Conservation (phyloP, 53 echinoderm and acorn worm genomes). For the Astropecten irregularis region DNA sequence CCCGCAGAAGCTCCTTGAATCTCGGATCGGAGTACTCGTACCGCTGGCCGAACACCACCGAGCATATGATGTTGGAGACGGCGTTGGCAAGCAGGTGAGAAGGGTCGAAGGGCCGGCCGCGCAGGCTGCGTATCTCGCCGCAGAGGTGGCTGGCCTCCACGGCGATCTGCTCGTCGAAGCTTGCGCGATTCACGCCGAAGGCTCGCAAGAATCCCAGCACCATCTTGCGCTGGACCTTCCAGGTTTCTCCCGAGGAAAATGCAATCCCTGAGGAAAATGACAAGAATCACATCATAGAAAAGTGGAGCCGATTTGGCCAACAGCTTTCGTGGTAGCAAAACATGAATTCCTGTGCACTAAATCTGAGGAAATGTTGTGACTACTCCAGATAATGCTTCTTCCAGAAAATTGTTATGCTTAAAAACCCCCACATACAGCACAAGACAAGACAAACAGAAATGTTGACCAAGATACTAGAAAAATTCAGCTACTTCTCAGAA, state of each 20-base stretch:
- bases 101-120: constrained; percentile 58
- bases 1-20: constrained; percentile 41
- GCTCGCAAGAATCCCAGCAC: constrained; percentile 55
- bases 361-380: no score
- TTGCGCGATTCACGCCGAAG: constrained; percentile 60
- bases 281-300: no score
- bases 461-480: no score
- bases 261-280: constrained; percentile 50
- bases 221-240: constrained; percentile 70
- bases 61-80: constrained; percentile 71
- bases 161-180: constrained; percentile 61
- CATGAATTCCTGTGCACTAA: no score
- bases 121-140: background rate
- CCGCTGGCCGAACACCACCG: constrained; percentile 56
- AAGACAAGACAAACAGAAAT: no score
- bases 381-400: no score
- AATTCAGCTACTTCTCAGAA: no score
- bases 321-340: no score
- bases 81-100: constrained; percentile 30
- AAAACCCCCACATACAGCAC: no score
- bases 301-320: no score
- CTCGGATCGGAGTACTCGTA: constrained; percentile 59
- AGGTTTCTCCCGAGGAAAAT: constrained; percentile 31
- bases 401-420: no score
- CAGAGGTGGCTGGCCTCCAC: constrained; percentile 36